A percentile compares a stretch with the other conserved stretches of the same genome.
Evolutionary conservation across 2,888 invertebrate genomes (phyloP).

Genomic region (Baronia brevicornis): DNA sequence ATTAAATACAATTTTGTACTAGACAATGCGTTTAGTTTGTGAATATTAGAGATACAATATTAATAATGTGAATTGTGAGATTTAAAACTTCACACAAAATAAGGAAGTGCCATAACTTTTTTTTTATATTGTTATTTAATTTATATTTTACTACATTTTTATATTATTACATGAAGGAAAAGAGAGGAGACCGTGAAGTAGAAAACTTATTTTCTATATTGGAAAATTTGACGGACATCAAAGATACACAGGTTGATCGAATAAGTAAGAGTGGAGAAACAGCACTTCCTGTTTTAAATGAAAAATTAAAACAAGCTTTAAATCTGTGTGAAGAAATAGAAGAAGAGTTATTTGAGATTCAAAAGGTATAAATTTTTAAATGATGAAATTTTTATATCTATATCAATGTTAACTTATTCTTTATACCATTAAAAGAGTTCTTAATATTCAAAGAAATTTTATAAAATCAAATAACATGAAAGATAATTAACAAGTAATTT

Average conservation of each 20-base stretch:
- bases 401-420: neutral
- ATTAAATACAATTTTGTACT: no score
- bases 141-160: neutral
- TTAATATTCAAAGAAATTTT: no score
- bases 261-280: slow-evolving; percentile 77
- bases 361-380: slow-evolving; percentile 56
- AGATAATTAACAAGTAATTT: no score
- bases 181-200: slow-evolving; percentile 86
- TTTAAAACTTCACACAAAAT: no score
- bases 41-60: no score
- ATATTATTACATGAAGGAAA: slow-evolving; percentile 73
- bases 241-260: slow-evolving; percentile 82
- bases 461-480: no score
- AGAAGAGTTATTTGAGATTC: slow-evolving; percentile 72
- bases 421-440: no score
- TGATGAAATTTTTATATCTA: slow-evolving; percentile 11
- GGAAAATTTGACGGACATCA: slow-evolving; percentile 85
- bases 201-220: slow-evolving; percentile 85
- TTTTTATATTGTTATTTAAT: neutral
- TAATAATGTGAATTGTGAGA: no score
- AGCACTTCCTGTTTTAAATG: slow-evolving; percentile 77
- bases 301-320: slow-evolving; percentile 79
- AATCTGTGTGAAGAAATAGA: slow-evolving; percentile 78
- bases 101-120: slow-evolving; percentile 2
- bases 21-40: no score